Evolutionary conservation across 1,140 invertebrate species (phyloP), one percentile per base, ranked within the genome.

Genomic region (Popillia japonica): DNA sequence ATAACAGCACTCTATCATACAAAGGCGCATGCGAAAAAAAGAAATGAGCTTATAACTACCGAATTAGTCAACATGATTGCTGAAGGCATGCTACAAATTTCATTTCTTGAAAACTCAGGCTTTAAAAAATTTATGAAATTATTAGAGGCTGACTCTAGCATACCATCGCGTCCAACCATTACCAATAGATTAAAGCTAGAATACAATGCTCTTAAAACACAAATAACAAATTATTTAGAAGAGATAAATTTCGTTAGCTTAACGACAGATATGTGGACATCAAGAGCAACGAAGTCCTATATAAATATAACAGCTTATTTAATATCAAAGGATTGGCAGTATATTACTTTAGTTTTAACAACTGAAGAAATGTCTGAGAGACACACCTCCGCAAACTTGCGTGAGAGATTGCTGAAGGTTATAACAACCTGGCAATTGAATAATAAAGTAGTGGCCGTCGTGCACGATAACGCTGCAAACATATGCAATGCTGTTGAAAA

Each of bases 391-490:
- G n/a, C n/a, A n/a, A n/a, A n/a, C n/a, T n/a, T n/a, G n/a, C n/a
- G n/a, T n/a, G n/a, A n/a, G n/a, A 27, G 41, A 9, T 41, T 75
- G 20, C 7, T 40, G 9, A 44, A 40, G 7, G 14, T 75, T 8
- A 44, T 75, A 44, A 44, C 7, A 40, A 44, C 40, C 17, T 75
- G 73, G 73, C 7, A 44, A 75, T 6, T 42, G 17, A 44, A 75
- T n/a, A 40, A 44, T 44, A 75, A 42, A 75, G 17, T 40, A 40
- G 6, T 75, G 17, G 68, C 68, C 9, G 73, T 75, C 27, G 17
- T 75, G 6, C 40, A 75, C 42, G 73, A 75, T 44, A 75, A 44
- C 20, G 73, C 73, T 20, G 73, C 73, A 40, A 75, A 75, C 41
- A 75, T 75, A 40, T 27, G 8, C 41, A 4, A n/a, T 75, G 40